A percentile compares a stretch with the other conserved stretches of the same genome.
Conservation (phyloP, 2,797 vertebrate genomes). For the Onychomys leucogaster region DNA sequence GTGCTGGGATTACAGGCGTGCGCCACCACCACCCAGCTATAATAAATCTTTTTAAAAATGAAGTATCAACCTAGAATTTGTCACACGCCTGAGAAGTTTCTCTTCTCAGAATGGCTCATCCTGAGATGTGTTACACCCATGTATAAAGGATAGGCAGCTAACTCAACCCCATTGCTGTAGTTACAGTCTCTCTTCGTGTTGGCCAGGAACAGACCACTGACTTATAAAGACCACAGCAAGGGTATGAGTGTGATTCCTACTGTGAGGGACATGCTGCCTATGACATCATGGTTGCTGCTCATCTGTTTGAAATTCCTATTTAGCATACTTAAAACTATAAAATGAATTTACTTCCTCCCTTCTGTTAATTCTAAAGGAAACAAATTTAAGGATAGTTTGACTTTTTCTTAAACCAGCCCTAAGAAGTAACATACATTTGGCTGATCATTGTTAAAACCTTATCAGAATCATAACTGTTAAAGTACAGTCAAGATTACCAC, state of each 20-base stretch:
- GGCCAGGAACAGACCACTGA: not conserved
- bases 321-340: not conserved
- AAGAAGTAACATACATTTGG: not conserved
- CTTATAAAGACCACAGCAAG: not conserved
- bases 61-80: not conserved
- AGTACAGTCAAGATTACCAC: not conserved
- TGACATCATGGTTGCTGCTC: accelerated
- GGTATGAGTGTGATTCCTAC: not conserved
- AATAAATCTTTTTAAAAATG: not conserved
- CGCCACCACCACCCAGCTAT: no score
- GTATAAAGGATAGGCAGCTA: not conserved
- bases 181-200: not conserved
- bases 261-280: no score
- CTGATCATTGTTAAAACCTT: not conserved
- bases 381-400: not conserved
- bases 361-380: not conserved
- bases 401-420: not conserved
- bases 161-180: not conserved
- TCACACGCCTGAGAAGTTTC: not conserved
- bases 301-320: not conserved
- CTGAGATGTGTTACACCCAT: not conserved
- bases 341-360: not conserved
- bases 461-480: not conserved
- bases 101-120: not conserved
- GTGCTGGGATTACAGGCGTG: no score